Conservation (phyloP, 2,888 invertebrate genomes). For the Trissonchulus sp. region DNA sequence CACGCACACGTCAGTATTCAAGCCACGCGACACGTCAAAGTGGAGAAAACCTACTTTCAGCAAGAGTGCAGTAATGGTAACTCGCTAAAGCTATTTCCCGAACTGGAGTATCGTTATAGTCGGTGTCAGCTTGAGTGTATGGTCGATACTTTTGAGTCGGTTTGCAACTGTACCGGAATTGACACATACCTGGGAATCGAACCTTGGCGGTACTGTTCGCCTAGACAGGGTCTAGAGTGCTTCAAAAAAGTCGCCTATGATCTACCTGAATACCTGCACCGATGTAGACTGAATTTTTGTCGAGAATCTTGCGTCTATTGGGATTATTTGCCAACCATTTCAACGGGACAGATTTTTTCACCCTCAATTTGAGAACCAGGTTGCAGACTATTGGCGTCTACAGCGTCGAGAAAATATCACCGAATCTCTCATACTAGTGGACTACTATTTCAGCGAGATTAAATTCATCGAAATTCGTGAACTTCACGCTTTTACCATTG, state of each 20-base stretch:
- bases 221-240: slow-evolving; percentile 1
- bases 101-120: neutral
- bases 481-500: slow-evolving; percentile 21
- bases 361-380: neutral
- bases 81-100: neutral
- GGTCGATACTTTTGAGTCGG: slow-evolving; percentile 7
- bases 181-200: slow-evolving; percentile 15
- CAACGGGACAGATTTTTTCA: slow-evolving; percentile 20
- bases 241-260: neutral
- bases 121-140: slow-evolving; percentile 21
- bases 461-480: slow-evolving; percentile 28
- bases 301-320: slow-evolving; percentile 4
- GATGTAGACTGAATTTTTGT: neutral
- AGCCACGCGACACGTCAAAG: neutral
- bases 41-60: neutral
- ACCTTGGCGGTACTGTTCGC: neutral
- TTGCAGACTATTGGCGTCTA: slow-evolving; percentile 10
- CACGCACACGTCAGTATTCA: slow-evolving; percentile 23
- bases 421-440: slow-evolving; percentile 28
- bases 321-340: slow-evolving; percentile 1
- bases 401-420: neutral
- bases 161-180: slow-evolving; percentile 21
- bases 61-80: neutral
- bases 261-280: neutral
- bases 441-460: slow-evolving; percentile 30